Conservation (phyloP, 2,113 vertebrate genomes). For the Vicugna pacos region DNA sequence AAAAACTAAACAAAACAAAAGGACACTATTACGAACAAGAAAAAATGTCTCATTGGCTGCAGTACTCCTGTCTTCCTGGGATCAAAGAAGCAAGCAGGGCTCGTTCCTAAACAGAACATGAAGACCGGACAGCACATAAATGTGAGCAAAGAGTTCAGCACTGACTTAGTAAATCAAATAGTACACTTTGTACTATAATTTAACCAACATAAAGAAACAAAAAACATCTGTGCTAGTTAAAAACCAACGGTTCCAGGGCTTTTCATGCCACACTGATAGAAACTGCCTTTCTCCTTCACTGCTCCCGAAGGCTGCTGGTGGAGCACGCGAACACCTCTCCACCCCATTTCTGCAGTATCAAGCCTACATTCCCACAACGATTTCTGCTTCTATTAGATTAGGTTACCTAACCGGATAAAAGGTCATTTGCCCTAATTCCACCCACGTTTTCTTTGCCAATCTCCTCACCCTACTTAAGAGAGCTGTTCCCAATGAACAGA, state of each 20-base stretch:
- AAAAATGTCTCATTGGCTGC: not conserved
- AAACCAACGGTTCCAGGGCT: not conserved
- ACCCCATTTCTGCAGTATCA: not conserved
- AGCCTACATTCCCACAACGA: too few relatives aligned
- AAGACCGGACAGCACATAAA: not conserved
- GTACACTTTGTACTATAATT: not conserved
- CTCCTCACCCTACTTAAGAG: not conserved
- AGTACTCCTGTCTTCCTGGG: not conserved
- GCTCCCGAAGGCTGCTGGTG: not conserved
- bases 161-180: not conserved
- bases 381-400: not conserved
- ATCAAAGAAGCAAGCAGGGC: not conserved
- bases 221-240: not conserved
- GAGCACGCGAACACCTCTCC: not conserved
- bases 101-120: not conserved
- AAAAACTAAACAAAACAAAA: not conserved
- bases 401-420: not conserved
- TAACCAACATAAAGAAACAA: not conserved
- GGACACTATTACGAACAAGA: not conserved
- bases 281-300: too few relatives aligned
- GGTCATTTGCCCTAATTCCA: not conserved
- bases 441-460: not conserved
- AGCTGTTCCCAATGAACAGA: not conserved
- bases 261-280: not conserved
- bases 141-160: not conserved